Percentiles rank a stretch among this genome's conserved stretches.
phyloP scores from a whole-genome alignment of 2,113 vertebrate species.

The Bos javanicus region DNA sequence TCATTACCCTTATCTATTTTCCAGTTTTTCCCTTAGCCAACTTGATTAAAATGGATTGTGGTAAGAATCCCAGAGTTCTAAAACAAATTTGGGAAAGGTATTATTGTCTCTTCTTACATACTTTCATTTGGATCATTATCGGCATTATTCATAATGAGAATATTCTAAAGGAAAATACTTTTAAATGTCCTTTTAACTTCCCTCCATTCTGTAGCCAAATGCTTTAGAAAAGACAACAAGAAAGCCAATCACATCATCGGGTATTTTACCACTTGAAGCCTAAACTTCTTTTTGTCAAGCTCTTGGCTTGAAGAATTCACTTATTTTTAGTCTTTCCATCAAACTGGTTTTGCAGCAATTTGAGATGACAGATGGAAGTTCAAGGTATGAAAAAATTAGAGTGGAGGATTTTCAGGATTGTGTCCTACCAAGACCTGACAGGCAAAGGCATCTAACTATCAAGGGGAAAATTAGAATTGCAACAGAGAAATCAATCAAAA shows the following conservation, averaged over 20 bases:
- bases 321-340: slow-evolving; percentile 33
- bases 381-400: not conserved
- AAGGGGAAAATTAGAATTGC: not conserved
- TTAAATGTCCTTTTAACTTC: slow-evolving; percentile 15
- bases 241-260: not conserved
- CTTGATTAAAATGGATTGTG: not conserved
- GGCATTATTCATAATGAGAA: not conserved
- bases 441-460: not conserved
- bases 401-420: not conserved
- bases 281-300: not conserved
- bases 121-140: not conserved
- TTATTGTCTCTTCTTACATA: not conserved
- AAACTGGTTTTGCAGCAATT: slow-evolving; percentile 16
- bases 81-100: slow-evolving; percentile 19
- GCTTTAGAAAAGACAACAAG: not conserved
- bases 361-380: not conserved
- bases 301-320: not conserved
- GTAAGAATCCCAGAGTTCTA: not conserved
- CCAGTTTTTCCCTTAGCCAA: not conserved
- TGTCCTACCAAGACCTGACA: not conserved
- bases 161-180: slow-evolving; percentile 33
- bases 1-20: not conserved
- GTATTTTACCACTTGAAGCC: not conserved
- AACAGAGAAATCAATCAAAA: slow-evolving; percentile 15
- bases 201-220: not conserved